Conservation (phyloP, 1,140 invertebrate species). For the Zaprionus lachaisei region DNA sequence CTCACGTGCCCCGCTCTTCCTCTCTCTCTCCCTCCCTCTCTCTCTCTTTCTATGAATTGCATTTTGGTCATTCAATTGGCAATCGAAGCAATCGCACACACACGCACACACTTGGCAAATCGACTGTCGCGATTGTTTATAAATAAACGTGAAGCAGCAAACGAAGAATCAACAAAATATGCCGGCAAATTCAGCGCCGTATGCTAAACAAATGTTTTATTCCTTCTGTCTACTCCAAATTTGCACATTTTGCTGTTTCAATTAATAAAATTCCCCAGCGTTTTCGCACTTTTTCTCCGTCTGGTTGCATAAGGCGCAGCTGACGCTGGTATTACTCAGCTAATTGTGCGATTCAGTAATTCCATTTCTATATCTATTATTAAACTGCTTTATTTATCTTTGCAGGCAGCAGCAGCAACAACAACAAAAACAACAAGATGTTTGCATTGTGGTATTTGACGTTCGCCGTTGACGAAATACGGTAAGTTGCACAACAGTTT, state of each 20-base stretch:
- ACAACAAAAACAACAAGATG: conserved; percentile 58
- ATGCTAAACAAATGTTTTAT: conserved; percentile 31
- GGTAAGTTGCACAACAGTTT: conserved; percentile 71
- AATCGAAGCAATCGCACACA: conserved; percentile 23
- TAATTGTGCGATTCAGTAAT: conserved; percentile 29
- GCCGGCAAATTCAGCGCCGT: conserved; percentile 47
- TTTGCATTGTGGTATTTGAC: conserved; percentile 83
- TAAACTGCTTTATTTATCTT: conserved; percentile 32
- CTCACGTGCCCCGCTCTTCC: conserved; percentile 57
- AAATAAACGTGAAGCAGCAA: conserved; percentile 61
- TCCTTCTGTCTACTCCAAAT: not conserved
- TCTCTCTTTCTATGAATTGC: conserved; percentile 18
- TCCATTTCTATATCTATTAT: conserved; percentile 14
- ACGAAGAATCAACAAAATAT: conserved; percentile 17
- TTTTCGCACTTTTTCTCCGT: not conserved
- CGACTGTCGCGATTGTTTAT: conserved; percentile 61
- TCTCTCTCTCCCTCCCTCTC: too few relatives aligned
- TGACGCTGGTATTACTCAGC: not conserved
- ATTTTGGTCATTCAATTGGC: conserved; percentile 53
- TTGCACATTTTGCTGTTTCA: conserved; percentile 6
- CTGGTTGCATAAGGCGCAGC: conserved; percentile 4
- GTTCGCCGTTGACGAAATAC: conserved; percentile 80
- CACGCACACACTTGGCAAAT: conserved; percentile 26
- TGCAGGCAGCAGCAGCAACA: conserved; percentile 38
- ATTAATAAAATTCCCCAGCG: conserved; percentile 1